These are phyloP conservation scores for Coptodon rendalli DNA, from an alignment of 2,113 vertebrate genomes.

Conservation along the genomic window DNA sequence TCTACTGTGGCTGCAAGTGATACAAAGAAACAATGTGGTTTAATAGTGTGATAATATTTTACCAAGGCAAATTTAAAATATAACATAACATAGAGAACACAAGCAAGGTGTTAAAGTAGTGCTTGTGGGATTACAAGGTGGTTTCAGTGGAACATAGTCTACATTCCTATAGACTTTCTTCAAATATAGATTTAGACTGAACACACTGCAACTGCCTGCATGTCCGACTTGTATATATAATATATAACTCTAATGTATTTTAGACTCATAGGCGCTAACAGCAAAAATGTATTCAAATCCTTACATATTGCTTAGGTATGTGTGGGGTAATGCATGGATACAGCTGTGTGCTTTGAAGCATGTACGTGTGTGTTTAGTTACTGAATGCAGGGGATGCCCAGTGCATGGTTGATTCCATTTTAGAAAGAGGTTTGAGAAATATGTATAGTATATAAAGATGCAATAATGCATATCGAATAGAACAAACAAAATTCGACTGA, in stretches of 20 bases:
- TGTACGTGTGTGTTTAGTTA: neutral
- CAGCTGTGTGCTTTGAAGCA: neutral
- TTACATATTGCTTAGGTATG: neutral
- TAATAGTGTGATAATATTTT: conserved; percentile 11
- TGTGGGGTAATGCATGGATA: neutral
- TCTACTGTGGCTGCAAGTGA: neutral
- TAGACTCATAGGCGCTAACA: neutral
- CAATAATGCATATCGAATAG: conserved; percentile 15
- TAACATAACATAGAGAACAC: neutral
- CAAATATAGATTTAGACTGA: neutral
- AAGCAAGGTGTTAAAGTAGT: neutral
- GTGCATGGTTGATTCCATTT: conserved; percentile 15
- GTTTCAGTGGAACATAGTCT: neutral
- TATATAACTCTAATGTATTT: neutral
- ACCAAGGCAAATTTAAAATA: conserved; percentile 14
- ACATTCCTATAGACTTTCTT: neutral
- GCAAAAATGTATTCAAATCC: conserved; percentile 6
- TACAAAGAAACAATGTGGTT: neutral
- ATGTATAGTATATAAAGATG: conserved; percentile 22
- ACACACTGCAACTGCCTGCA: neutral
- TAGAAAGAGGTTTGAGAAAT: conserved; percentile 14
- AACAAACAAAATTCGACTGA: conserved; percentile 10
- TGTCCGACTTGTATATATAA: neutral
- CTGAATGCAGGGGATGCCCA: conserved; percentile 20
- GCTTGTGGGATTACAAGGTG: neutral